phyloP scores from a whole-genome alignment of 2,888 invertebrate species.

The Melanotus villosus region DNA sequence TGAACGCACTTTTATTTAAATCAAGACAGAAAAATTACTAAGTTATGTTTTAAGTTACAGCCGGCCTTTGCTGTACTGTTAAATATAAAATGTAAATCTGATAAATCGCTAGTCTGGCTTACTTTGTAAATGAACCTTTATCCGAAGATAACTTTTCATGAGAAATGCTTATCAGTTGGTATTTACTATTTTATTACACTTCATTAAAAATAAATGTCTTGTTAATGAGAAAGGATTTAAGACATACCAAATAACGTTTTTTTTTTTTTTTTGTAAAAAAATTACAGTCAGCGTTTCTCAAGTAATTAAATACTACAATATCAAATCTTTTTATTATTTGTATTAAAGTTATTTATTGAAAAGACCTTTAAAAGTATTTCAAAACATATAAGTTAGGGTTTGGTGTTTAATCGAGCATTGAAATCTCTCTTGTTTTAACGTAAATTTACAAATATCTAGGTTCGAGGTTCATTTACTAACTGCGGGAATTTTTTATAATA shows the following conservation, averaged over 20 bases:
- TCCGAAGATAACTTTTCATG: conserved; percentile 35
- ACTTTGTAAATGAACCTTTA: conserved; percentile 41
- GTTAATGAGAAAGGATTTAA: background rate
- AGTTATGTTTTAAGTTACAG: conserved; percentile 38
- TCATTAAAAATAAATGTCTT: background rate
- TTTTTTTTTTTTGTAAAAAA: too few relatives aligned
- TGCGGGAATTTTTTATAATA: too few relatives aligned
- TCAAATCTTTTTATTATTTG: too few relatives aligned
- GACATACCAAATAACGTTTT: background rate
- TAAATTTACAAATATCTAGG: too few relatives aligned
- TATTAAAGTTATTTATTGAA: too few relatives aligned
- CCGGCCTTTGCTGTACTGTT: conserved; percentile 28
- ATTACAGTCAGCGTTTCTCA: too few relatives aligned
- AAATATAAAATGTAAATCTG: conserved; percentile 41
- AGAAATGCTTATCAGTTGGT: conserved; percentile 34
- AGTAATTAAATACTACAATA: too few relatives aligned
- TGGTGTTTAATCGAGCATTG: too few relatives aligned
- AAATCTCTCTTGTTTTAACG: too few relatives aligned
- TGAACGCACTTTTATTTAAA: conserved; percentile 36
- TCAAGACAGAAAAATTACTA: conserved; percentile 35
- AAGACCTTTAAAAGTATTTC: too few relatives aligned
- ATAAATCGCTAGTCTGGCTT: conserved; percentile 36
- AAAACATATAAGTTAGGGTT: too few relatives aligned
- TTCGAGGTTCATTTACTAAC: too few relatives aligned
- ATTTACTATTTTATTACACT: conserved; percentile 24